phyloP scores from a whole-genome alignment of 2,113 vertebrate species.

The Amphiprion percula region DNA sequence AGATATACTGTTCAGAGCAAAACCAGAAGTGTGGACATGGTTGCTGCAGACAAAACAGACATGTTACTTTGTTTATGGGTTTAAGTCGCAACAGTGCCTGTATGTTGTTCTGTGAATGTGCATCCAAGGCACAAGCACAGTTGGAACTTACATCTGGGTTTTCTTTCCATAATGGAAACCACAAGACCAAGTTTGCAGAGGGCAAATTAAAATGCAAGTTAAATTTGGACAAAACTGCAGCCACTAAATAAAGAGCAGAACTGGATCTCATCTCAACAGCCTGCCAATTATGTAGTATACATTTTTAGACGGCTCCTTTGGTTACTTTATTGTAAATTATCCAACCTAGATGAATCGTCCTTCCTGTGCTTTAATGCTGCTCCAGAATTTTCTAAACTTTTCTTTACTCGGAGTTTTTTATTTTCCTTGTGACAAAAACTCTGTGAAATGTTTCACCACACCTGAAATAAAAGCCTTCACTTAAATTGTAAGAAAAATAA shows the following conservation, averaged over 20 bases:
- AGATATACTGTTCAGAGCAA: neutral
- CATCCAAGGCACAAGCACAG: neutral
- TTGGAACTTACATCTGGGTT: neutral
- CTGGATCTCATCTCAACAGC: constrained; percentile 8
- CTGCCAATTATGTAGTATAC: too few species aligned
- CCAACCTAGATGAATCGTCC: too few species aligned
- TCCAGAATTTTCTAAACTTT: neutral
- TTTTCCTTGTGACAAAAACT: constrained; percentile 1
- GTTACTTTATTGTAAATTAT: too few species aligned
- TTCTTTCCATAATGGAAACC: constrained; percentile 39
- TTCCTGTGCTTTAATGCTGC: neutral
- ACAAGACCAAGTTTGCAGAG: constrained; percentile 8
- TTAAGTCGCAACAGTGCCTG: neutral
- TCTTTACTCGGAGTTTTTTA: neutral
- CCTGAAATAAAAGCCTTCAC: too few species aligned
- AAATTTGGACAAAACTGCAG: neutral
- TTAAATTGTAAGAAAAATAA: too few species aligned
- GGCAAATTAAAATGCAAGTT: neutral
- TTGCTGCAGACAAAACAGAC: neutral
- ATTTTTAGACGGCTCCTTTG: too few species aligned
- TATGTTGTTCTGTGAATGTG: neutral
- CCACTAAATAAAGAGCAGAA: constrained; percentile 21
- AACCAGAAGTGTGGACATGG: neutral
- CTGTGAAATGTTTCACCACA: too few species aligned
- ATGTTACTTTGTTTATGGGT: neutral